phyloP scores from a whole-genome alignment of 2,113 vertebrate species.

The Colinus virginianus region DNA sequence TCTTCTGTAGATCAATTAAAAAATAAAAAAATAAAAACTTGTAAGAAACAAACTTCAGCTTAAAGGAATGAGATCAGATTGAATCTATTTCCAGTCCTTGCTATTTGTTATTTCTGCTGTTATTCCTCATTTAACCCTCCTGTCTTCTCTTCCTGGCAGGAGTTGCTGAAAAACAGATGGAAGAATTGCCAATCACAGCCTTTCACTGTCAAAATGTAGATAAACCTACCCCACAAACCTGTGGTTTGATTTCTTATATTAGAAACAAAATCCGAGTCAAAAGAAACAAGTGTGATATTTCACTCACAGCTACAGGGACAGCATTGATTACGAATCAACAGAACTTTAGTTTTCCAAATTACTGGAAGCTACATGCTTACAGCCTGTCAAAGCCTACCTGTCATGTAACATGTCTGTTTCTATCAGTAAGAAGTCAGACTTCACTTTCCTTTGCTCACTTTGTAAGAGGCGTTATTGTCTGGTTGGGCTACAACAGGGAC shows the following conservation, averaged over 20 bases:
- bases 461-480: background rate
- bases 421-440: background rate
- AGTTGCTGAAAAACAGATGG: conserved; percentile 11
- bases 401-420: background rate
- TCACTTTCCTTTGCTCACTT: background rate
- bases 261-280: conserved; percentile 1
- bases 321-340: background rate
- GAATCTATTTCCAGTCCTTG: background rate
- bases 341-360: background rate
- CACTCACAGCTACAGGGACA: background rate
- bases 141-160: conserved; percentile 6
- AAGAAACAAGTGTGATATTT: background rate
- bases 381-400: background rate
- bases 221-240: background rate
- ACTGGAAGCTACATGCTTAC: background rate
- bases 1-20: background rate
- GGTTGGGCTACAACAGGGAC: background rate
- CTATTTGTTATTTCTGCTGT: conserved; percentile 20
- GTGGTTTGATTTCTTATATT: background rate
- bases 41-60: background rate
- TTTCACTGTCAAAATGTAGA: conserved; percentile 26
- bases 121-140: background rate
- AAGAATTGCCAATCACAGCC: conserved; percentile 18
- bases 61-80: background rate
- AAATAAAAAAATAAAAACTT: background rate